Evolutionary conservation across 2,797 vertebrate genomes (phyloP).

Genomic region (Rhinophrynus dorsalis): DNA sequence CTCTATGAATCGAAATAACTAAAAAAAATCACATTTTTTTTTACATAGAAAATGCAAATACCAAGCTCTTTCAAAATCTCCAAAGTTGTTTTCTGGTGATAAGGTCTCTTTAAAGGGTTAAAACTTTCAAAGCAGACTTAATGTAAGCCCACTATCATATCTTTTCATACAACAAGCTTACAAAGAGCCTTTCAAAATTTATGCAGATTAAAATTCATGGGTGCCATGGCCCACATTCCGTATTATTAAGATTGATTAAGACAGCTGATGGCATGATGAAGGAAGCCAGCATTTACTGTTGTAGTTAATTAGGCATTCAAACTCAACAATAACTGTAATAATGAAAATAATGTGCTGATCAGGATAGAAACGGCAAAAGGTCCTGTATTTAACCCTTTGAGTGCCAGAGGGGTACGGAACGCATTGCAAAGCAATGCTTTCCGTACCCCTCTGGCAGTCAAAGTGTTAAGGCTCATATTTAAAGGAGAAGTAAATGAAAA

Average conservation of each 20-base stretch:
- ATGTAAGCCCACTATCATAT: constrained; percentile 70
- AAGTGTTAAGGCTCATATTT: too few relatives aligned
- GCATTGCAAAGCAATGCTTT: too few relatives aligned
- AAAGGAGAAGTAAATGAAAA: too few relatives aligned
- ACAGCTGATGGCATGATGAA: constrained; percentile 71
- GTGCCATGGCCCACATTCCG: constrained; percentile 62
- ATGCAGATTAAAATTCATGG: constrained; percentile 73
- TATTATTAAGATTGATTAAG: constrained; percentile 74
- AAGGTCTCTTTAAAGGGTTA: constrained; percentile 64
- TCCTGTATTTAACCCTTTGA: constrained; percentile 52
- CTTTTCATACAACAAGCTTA: constrained; percentile 65
- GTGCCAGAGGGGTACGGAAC: too few relatives aligned
- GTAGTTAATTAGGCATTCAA: constrained; percentile 73
- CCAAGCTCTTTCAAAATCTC: too few relatives aligned
- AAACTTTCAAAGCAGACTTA: constrained; percentile 62
- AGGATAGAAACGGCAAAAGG: constrained; percentile 53
- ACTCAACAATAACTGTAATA: constrained; percentile 70
- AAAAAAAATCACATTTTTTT: too few relatives aligned
- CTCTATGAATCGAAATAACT: too few relatives aligned
- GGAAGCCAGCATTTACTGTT: constrained; percentile 64
- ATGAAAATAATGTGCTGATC: constrained; percentile 63
- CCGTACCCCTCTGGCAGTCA: too few relatives aligned
- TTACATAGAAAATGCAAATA: too few relatives aligned
- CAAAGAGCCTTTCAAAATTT: constrained; percentile 65
- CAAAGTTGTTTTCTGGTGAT: too few relatives aligned